These are phyloP conservation scores for Neotragus pygmaeus DNA, from an alignment of 2,113 vertebrate genomes.

Conservation along the genomic window DNA sequence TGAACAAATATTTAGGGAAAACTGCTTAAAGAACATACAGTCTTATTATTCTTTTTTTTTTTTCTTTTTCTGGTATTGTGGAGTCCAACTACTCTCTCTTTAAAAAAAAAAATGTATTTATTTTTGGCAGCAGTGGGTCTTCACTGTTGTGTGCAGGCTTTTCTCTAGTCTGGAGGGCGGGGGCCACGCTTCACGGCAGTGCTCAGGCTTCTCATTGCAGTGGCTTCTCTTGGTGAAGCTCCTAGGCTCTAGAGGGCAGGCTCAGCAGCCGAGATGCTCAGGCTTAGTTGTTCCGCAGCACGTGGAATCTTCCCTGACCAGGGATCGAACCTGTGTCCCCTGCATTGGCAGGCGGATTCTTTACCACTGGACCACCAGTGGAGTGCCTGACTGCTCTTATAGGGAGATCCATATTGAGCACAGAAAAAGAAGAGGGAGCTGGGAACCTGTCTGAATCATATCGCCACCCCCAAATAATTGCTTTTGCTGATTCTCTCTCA, in stretches of 20 bases:
- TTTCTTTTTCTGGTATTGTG: neutral
- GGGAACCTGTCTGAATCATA: neutral
- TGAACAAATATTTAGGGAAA: neutral
- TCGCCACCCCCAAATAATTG: neutral
- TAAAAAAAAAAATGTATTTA: neutral
- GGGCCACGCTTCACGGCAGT: neutral
- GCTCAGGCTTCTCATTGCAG: neutral
- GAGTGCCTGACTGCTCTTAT: neutral
- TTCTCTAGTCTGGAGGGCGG: accelerated
- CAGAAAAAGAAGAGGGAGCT: neutral
- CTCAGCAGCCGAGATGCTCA: accelerated
- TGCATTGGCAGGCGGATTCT: neutral
- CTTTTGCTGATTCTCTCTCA: neutral
- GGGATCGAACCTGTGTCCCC: neutral
- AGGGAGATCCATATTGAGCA: neutral
- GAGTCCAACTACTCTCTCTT: neutral
- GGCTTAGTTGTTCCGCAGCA: neutral
- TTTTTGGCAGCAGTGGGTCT: neutral
- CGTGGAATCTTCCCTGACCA: neutral
- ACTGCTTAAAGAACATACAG: neutral
- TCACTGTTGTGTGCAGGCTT: neutral
- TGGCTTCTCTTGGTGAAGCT: neutral
- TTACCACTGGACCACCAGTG: neutral
- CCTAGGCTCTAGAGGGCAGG: neutral
- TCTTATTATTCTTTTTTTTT: neutral